A percentile compares a stretch with the other conserved stretches of the same genome.
These are phyloP conservation scores for Oreochromis niloticus DNA, from an alignment of 2,113 vertebrate genomes.

Conservation along the genomic window DNA sequence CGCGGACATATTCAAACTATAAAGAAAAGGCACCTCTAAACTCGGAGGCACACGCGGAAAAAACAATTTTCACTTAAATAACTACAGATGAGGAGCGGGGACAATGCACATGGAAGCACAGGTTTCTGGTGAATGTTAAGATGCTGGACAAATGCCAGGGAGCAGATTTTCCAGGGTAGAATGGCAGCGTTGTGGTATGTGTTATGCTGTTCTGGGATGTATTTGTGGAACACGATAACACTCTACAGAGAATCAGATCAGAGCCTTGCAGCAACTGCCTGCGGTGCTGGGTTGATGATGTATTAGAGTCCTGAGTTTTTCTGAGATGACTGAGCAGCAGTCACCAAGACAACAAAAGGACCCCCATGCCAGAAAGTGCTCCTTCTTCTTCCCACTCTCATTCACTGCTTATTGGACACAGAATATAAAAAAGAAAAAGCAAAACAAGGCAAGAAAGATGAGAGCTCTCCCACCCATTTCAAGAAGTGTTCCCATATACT, in stretches of 20 bases:
- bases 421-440: background rate
- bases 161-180: background rate
- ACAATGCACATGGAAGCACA: background rate
- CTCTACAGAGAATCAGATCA: background rate
- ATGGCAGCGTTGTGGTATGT: background rate
- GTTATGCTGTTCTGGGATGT: background rate
- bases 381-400: constrained; percentile 31
- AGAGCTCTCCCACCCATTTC: constrained; percentile 18
- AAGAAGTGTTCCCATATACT: constrained; percentile 31
- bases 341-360: constrained; percentile 55
- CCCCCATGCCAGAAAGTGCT: constrained; percentile 26
- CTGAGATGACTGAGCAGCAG: constrained; percentile 12
- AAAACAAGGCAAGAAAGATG: background rate
- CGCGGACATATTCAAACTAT: background rate
- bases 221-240: constrained; percentile 10
- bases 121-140: constrained; percentile 7
- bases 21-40: constrained; percentile 7
- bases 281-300: constrained; percentile 32
- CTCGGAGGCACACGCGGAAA: background rate
- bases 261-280: background rate
- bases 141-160: constrained; percentile 1
- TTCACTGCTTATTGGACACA: constrained; percentile 25
- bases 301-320: constrained; percentile 12
- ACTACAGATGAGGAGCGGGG: background rate
- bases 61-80: constrained; percentile 25